Conservation (phyloP, 1,140 invertebrate genomes). For the Hypsibius dujardini region DNA sequence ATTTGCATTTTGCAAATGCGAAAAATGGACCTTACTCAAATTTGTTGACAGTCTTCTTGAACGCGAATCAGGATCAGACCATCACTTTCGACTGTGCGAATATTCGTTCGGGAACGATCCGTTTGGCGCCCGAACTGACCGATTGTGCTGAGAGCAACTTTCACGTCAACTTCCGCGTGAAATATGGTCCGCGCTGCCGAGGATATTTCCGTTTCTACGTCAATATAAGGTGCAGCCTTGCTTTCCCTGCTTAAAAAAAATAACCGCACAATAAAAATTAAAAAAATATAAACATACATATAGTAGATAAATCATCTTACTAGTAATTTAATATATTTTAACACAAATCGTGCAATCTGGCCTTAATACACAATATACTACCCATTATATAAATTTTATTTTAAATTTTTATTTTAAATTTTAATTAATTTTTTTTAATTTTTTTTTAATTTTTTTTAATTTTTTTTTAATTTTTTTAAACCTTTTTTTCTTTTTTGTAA, state of each 20-base stretch:
- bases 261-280: not conserved
- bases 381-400: too few relatives aligned
- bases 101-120: not conserved
- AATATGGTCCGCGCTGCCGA: not conserved
- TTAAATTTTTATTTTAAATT: too few relatives aligned
- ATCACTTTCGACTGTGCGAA: not conserved
- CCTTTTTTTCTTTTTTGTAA: too few relatives aligned
- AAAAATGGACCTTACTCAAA: not conserved
- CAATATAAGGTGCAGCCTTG: not conserved
- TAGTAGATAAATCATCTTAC: not conserved
- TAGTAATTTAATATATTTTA: not conserved
- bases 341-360: not conserved
- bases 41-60: not conserved
- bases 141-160: not conserved
- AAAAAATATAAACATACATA: not conserved
- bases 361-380: not conserved
- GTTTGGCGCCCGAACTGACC: not conserved
- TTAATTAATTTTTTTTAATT: too few relatives aligned
- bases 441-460: too few relatives aligned
- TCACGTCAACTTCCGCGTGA: not conserved
- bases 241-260: too few relatives aligned
- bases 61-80: not conserved
- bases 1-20: conserved; percentile 1
- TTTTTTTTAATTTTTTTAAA: too few relatives aligned
- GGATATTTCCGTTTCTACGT: conserved; percentile 10